Evolutionary conservation across 2,888 invertebrate genomes (phyloP).

Genomic region (Nemapogon koenigi): DNA sequence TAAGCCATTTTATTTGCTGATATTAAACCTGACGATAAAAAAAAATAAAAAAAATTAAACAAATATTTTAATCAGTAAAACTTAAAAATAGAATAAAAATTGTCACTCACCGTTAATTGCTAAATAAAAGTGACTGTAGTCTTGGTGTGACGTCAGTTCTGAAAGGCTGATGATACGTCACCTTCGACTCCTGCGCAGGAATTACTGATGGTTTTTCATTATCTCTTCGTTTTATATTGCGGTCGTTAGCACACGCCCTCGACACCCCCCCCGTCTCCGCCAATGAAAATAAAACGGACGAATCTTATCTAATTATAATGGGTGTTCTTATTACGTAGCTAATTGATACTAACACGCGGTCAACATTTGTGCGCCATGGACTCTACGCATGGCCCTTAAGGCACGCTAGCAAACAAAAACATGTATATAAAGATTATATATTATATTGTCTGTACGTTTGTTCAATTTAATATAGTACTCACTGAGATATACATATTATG

Average conservation of each 20-base stretch:
- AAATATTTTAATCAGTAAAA: too few relatives aligned
- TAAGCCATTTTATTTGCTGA: slow-evolving; percentile 47
- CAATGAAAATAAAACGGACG: slow-evolving; percentile 28
- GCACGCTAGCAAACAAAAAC: not conserved
- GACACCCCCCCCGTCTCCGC: slow-evolving; percentile 49
- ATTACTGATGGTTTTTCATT: slow-evolving; percentile 1
- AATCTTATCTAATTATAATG: not conserved
- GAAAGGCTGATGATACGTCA: slow-evolving; percentile 4
- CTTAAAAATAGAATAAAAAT: too few relatives aligned
- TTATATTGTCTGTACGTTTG: slow-evolving; percentile 12
- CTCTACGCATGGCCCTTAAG: slow-evolving; percentile 32
- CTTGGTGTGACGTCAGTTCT: too few relatives aligned
- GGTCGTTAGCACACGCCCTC: slow-evolving; percentile 45
- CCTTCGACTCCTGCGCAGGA: slow-evolving; percentile 16
- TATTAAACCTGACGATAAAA: not conserved
- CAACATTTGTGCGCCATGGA: slow-evolving; percentile 29
- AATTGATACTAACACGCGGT: slow-evolving; percentile 32
- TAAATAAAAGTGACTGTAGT: too few relatives aligned
- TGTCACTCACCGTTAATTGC: too few relatives aligned
- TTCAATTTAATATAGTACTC: too few relatives aligned
- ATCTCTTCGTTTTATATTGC: slow-evolving; percentile 30
- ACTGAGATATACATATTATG: too few relatives aligned
- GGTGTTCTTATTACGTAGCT: slow-evolving; percentile 3
- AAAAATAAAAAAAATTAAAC: not conserved
- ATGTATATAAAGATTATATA: too few relatives aligned